Evolutionary conservation across 2,797 vertebrate genomes (phyloP).

Genomic region (Syngnathus rostellatus): DNA sequence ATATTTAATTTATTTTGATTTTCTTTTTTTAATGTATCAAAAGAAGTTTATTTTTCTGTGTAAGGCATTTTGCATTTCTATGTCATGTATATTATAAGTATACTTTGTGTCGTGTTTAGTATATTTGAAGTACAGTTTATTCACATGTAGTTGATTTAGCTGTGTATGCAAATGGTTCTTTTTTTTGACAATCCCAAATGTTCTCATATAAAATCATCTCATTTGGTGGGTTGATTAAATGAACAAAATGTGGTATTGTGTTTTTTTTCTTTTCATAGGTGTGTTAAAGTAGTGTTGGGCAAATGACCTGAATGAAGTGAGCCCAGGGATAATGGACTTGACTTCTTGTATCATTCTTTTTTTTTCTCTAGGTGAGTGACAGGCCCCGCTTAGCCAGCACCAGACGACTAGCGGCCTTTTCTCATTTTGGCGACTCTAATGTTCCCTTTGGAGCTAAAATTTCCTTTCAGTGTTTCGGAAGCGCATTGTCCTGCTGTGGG

Average conservation of each 20-base stretch:
- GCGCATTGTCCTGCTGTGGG: slow-evolving; percentile 60
- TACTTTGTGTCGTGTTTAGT: slow-evolving; percentile 48
- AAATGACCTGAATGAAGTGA: background rate
- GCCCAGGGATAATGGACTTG: slow-evolving; percentile 30
- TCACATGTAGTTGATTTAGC: slow-evolving; percentile 53
- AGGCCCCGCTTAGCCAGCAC: slow-evolving; percentile 54
- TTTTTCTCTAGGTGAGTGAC: slow-evolving; percentile 46
- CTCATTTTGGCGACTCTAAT: slow-evolving; percentile 52
- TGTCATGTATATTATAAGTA: slow-evolving; percentile 55
- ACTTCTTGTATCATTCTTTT: slow-evolving; percentile 16
- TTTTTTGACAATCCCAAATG: slow-evolving; percentile 61
- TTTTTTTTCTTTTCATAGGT: background rate
- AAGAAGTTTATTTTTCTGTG: slow-evolving; percentile 66
- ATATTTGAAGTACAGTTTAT: slow-evolving; percentile 49
- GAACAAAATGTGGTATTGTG: slow-evolving; percentile 18
- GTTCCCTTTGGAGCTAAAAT: slow-evolving; percentile 53
- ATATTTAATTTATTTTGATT: slow-evolving; percentile 70
- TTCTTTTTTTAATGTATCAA: slow-evolving; percentile 44
- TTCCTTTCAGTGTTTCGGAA: slow-evolving; percentile 68
- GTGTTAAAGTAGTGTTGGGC: background rate
- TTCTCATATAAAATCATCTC: slow-evolving; percentile 32
- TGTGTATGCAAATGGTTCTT: slow-evolving; percentile 54
- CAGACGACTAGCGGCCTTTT: slow-evolving; percentile 45
- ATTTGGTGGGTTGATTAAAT: slow-evolving; percentile 57
- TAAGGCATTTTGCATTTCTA: slow-evolving; percentile 58